Conservation (phyloP, 2,888 invertebrate genomes). For the Himalopsyche anomala region DNA sequence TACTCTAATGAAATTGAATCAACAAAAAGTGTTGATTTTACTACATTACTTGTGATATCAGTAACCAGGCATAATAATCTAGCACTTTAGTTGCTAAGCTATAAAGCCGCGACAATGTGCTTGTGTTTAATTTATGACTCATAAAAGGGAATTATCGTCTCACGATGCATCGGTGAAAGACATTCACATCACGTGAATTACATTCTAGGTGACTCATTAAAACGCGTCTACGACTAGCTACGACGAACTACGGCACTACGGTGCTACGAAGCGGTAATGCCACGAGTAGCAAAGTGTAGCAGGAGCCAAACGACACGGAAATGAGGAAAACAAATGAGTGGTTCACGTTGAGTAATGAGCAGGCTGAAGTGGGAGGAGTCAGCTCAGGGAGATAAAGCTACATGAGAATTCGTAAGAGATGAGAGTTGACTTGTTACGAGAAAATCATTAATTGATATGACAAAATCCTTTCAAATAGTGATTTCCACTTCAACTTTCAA, state of each 20-base stretch:
- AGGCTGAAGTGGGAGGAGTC: conserved; percentile 55
- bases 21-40: not conserved
- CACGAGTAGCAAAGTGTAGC: conserved; percentile 46
- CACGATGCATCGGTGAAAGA: conserved; percentile 48
- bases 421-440: conserved; percentile 6
- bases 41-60: not conserved
- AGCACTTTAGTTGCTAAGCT: conserved; percentile 31
- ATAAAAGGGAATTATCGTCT: conserved; percentile 47
- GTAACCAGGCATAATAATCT: conserved; percentile 18
- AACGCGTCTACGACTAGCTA: conserved; percentile 50
- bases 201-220: conserved; percentile 55
- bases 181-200: conserved; percentile 52
- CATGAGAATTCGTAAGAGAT: conserved; percentile 9
- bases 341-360: conserved; percentile 64
- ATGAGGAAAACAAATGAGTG: conserved; percentile 66
- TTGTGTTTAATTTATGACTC: conserved; percentile 42
- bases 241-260: conserved; percentile 48
- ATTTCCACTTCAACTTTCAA: too few species aligned
- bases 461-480: too few species aligned
- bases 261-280: conserved; percentile 13
- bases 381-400: conserved; percentile 44
- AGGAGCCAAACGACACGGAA: conserved; percentile 64
- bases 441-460: not conserved
- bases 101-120: conserved; percentile 38
- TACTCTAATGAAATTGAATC: too few species aligned